Evolutionary conservation across 1,140 invertebrate species (phyloP), one percentile per base, ranked within the genome.

Genomic region (Saccostrea echinata): DNA sequence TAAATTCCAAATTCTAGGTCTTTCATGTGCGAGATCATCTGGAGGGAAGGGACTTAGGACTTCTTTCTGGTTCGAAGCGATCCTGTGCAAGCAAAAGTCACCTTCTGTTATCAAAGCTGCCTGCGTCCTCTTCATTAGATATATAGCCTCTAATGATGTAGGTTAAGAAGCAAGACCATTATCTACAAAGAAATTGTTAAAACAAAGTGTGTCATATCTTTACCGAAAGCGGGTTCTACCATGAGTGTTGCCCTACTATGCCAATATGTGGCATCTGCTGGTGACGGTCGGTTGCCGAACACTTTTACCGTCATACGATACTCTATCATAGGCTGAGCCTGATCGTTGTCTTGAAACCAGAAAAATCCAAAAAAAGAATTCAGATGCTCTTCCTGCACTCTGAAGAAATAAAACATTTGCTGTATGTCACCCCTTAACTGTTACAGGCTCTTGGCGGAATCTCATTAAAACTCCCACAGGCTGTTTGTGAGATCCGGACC

Each of bases 401-500:
- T 9, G 24, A 91, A 87, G 27, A 55, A 82, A 27, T 91, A 52
- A 85, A 85, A 90, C 87, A 91, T 90, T 9, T 88, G 84, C 43
- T 91, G 16, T 3, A 90, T 84, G 43, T 91, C 90, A n/a, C 3
- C 8, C 30, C 86, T 33, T 87, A 11, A 88, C 33, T 0, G 87
- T 90, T 6, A 91, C 51, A 61, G 57, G 9, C 13, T 86, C 84
- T 21, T 21, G 71, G 4, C 91, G 84, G 53, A 92, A 92, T 18
- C 89, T 68, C 3, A 91, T 51, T 1, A 92, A 80, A 21, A 92
- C 87, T 6, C 84, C 90, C 90, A 30, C 0, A 91, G 76, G 27
- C 57, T 87, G 81, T 71, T 92, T 90, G 95, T 94, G 0, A 95
- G 64, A 84, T 93, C 92, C 13, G 95, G 94, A 13, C 91, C 92